Evolutionary conservation across 1,140 invertebrate genomes (phyloP), one percentile per base, ranked within the genome.

Genomic region (Drosophila kikkawai): DNA sequence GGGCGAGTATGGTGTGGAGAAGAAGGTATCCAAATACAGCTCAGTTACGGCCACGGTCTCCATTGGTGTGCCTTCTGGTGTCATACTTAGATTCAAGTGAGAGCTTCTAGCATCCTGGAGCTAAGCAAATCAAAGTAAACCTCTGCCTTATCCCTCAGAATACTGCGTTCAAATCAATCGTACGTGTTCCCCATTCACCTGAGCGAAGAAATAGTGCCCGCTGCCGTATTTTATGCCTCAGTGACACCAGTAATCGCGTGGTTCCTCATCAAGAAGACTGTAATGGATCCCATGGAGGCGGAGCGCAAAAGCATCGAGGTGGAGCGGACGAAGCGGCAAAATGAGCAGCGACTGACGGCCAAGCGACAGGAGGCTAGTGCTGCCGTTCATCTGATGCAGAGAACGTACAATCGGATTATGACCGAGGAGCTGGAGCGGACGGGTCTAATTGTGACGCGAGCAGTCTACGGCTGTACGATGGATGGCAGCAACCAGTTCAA

Each of bases 141-240:
- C 1, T 12, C 7, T 8, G 4, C 2, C 13, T 32, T 51, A 42
- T 39, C 4, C 7, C 26, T 9, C 61, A 98, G 97, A 93, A 94
- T 99, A 83, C 95, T 95, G 13, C 95, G 98, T 76, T 97, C 97
- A 3, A 96, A 96, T 63, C 98, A 99, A 93, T 96, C 95, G 0
- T 99, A 98, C 90, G 94, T 96, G 19, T 97, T 99, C 79, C 98
- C 98, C 0, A 97, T 99, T 79, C 96, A 98, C 83, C 92, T 99
- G 17, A 97, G 97, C 75, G 97, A 99, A 81, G 97, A 98, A 86
- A 94, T 99, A 6, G 93, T 98, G 69, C 97, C 98, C 3, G 96
- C 96, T 19, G 97, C 98, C 0, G 94, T 99, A 34, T 97, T 99
- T 92, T 99, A 99, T 91, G 98, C 98, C 2, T 98, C 98, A 0